Evolutionary conservation across 2,113 vertebrate species (phyloP).

Genomic region (Sinocyclocheilus maitianheensis): DNA sequence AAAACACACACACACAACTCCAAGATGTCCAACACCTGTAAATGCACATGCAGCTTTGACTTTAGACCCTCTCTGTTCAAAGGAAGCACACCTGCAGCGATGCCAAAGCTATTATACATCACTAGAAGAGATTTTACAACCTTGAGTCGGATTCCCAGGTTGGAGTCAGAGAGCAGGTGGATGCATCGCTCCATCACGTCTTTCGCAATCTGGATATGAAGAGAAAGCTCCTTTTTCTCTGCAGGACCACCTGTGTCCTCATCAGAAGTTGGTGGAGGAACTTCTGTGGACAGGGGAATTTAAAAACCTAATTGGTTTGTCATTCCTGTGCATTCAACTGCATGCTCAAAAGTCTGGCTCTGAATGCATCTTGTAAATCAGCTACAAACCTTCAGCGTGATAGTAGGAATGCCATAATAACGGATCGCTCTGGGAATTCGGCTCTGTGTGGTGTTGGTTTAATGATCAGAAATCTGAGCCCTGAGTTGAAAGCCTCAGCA

Average conservation of each 20-base stretch:
- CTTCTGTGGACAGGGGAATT: constrained; percentile 53
- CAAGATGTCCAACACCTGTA: constrained; percentile 86
- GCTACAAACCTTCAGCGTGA: not conserved
- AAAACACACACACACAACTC: constrained; percentile 82
- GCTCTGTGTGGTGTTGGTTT: not conserved
- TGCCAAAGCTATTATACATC: not conserved
- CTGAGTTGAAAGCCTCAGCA: not conserved
- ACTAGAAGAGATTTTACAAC: constrained; percentile 63
- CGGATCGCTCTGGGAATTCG: not conserved
- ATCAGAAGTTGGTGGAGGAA: constrained; percentile 54
- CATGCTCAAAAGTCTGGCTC: not conserved
- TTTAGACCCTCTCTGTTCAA: not conserved
- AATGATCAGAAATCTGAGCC: constrained; percentile 3
- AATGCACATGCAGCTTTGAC: not conserved
- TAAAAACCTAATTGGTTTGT: not conserved
- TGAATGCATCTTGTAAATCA: not conserved
- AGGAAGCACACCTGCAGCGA: not conserved
- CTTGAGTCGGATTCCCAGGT: constrained; percentile 83
- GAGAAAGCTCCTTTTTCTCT: constrained; percentile 74
- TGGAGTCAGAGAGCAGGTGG: constrained; percentile 84
- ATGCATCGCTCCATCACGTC: constrained; percentile 88
- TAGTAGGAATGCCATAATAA: not conserved
- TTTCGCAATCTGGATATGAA: constrained; percentile 79
- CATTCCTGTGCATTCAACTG: not conserved
- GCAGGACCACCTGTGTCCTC: constrained; percentile 45